These are phyloP conservation scores for Sphenodon punctatus DNA, from an alignment of 2,797 vertebrate species.

Conservation along the genomic window DNA sequence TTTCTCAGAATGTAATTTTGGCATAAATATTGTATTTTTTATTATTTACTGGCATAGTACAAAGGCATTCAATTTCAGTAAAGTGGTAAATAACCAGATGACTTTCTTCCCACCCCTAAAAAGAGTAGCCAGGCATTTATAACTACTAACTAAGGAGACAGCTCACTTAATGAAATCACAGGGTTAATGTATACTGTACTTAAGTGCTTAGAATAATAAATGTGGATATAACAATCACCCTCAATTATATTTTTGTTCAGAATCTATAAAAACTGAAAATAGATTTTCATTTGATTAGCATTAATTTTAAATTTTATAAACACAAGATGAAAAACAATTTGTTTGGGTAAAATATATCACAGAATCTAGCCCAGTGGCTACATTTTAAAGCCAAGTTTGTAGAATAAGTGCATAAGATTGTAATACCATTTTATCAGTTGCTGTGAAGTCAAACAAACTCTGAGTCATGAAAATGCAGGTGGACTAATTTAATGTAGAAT, in stretches of 20 bases:
- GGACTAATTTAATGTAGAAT: not conserved
- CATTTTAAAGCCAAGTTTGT: not conserved
- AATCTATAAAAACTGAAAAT: too few relatives aligned
- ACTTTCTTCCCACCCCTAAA: slow-evolving; percentile 39
- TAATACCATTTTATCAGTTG: not conserved
- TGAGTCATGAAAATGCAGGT: not conserved
- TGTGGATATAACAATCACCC: not conserved
- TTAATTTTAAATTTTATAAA: not conserved
- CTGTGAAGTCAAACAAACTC: not conserved
- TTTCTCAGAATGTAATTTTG: not conserved
- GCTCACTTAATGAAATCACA: slow-evolving; percentile 35
- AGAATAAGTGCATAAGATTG: not conserved
- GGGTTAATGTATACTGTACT: slow-evolving; percentile 1
- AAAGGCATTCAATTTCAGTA: slow-evolving; percentile 28
- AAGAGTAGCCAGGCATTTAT: slow-evolving; percentile 22
- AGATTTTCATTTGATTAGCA: too few relatives aligned
- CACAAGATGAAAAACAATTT: not conserved
- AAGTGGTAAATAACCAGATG: slow-evolving; percentile 13
- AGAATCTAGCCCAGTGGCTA: not conserved
- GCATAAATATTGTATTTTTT: not conserved
- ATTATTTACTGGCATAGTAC: slow-evolving; percentile 6
- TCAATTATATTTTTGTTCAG: too few relatives aligned
- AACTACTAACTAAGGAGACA: slow-evolving; percentile 14
- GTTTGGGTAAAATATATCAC: not conserved
- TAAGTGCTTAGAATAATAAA: not conserved